Evolutionary conservation across 2,888 invertebrate species (phyloP), one percentile per base, ranked within the genome.

Genomic region (Lochmaea capreae): DNA sequence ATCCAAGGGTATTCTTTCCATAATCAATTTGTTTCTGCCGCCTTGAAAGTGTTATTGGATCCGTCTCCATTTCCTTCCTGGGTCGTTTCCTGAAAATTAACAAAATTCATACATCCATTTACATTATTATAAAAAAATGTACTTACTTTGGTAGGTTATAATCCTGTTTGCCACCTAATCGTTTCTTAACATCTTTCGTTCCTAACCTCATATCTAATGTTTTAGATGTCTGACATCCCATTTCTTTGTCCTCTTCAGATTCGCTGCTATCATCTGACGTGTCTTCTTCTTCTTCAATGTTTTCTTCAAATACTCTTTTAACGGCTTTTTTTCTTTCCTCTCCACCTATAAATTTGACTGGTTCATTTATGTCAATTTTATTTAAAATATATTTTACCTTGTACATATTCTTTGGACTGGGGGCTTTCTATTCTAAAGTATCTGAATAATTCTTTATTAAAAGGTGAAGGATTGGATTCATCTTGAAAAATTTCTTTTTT

Each of bases 1-100:
- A 97, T 57, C 95, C 95, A 78, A 93, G 87, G 42, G 97, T 97
- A 84, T 96, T 97, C 88, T 97, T 97, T 12, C 98, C 98, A 88
- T 95, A 98, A 86, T 97, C 96, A 82, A 98, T 94, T 88, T 97
- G 97, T 87, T 97, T 97, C 84, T 97, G 96, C 59, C 97, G 90
- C 76, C 97, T 90, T 57, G 90, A 88, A 73, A 98, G 87, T 33
- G 94, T 86, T 4, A 83, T 88, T 16, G 92, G 90, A 88, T 97
- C 95, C 9, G 91, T 92, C 87, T 97, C 97, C 43, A 88, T 65
- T 49, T 80, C 75, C 58, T 58, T 72, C 59, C 58, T 71, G 12
- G 39, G 14, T 72, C 62, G 76, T 65, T 49, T 77, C 66, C 76
- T 79, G 69, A 33, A 78, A 73, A 76, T 39, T 71, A 74, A 39